Conservation (phyloP, 2,113 vertebrate genomes). For the Hemiprocne comata region DNA sequence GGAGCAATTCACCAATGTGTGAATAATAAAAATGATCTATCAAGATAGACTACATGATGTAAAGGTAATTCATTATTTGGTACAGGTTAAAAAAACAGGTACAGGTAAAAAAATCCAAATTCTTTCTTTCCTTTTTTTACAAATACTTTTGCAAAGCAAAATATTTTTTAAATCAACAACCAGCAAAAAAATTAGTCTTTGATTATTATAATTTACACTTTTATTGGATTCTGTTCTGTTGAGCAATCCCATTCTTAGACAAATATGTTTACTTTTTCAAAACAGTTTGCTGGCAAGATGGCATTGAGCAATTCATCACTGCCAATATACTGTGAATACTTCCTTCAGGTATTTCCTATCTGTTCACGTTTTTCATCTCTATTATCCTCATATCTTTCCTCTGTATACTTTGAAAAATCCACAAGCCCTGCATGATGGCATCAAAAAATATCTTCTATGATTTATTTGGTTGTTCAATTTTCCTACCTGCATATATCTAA, state of each 20-base stretch:
- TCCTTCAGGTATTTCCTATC: not conserved
- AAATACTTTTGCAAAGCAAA: not conserved
- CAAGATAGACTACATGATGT: not conserved
- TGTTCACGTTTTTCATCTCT: not conserved
- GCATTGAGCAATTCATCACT: not conserved
- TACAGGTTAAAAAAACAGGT: not conserved
- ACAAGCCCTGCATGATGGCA: not conserved
- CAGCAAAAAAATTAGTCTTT: not conserved
- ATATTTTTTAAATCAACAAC: not conserved
- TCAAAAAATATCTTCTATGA: not conserved
- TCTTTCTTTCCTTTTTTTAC: not conserved
- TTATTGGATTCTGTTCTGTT: not conserved
- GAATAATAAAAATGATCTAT: constrained; percentile 26
- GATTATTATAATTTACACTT: not conserved
- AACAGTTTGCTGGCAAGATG: not conserved
- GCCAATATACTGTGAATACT: not conserved
- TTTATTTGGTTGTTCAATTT: not conserved
- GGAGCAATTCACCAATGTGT: not conserved
- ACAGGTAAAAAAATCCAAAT: not conserved
- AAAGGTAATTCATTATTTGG: not conserved
- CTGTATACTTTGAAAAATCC: not conserved
- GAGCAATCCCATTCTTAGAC: not conserved
- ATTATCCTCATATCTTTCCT: not conserved
- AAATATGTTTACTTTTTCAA: not conserved
- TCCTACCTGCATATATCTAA: not conserved